These are phyloP conservation scores for Eonycteris spelaea DNA, from an alignment of 2,113 vertebrate species.

Conservation along the genomic window DNA sequence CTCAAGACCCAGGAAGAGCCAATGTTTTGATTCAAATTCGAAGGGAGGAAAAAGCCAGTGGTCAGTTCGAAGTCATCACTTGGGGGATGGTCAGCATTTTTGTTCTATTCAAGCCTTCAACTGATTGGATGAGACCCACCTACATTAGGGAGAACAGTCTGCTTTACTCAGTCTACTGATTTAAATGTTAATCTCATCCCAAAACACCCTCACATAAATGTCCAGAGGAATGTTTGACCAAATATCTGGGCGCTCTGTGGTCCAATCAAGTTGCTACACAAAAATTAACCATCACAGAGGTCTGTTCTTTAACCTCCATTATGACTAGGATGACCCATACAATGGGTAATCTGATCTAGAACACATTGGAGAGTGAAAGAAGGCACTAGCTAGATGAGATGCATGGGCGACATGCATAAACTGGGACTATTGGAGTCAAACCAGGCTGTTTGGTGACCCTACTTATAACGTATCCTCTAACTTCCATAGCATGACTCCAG, in stretches of 20 bases:
- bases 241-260: neutral
- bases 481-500: neutral
- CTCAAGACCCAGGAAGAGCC: neutral
- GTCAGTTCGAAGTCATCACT: neutral
- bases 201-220: neutral
- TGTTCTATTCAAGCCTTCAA: neutral
- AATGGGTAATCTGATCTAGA: neutral
- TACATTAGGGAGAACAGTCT: neutral
- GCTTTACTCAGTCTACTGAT: neutral
- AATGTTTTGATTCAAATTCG: neutral
- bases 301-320: neutral
- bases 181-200: neutral
- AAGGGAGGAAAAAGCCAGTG: neutral
- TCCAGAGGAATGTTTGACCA: neutral
- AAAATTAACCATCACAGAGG: neutral
- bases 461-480: neutral
- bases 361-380: neutral
- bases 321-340: neutral
- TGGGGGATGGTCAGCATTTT: neutral
- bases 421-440: neutral
- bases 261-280: neutral
- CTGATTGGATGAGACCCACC: neutral
- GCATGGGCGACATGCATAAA: neutral
- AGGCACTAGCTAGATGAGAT: neutral
- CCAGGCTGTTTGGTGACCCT: neutral